Conservation (phyloP, 1,140 invertebrate genomes). For the Phymorhynchus buccinoides region DNA sequence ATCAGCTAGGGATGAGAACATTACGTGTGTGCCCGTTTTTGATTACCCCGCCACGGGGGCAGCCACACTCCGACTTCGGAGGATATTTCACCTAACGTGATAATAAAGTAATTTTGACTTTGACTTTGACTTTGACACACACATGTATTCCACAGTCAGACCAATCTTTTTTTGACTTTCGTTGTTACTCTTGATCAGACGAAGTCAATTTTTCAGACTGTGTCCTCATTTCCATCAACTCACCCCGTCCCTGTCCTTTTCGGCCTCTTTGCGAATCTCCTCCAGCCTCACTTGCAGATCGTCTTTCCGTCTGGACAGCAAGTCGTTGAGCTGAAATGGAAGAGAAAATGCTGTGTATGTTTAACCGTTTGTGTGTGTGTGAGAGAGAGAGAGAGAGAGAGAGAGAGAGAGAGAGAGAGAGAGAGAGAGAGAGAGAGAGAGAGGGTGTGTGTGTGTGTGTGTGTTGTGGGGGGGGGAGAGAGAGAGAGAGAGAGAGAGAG, state of each 20-base stretch:
- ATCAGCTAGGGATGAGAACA: too few relatives aligned
- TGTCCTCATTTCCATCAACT: not conserved
- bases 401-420: not conserved
- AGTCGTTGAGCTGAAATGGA: conserved; percentile 59
- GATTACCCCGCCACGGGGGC: too few relatives aligned
- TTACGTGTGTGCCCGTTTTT: too few relatives aligned
- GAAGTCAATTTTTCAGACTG: not conserved
- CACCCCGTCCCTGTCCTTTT: conserved; percentile 61
- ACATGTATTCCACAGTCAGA: not conserved
- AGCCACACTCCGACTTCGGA: too few relatives aligned
- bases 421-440: too few relatives aligned
- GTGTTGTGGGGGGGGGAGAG: too few relatives aligned
- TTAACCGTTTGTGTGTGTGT: not conserved
- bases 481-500: too few relatives aligned
- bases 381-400: too few relatives aligned
- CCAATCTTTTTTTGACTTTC: not conserved
- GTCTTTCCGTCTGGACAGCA: conserved; percentile 58
- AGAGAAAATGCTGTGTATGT: not conserved
- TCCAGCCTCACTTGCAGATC: conserved; percentile 61
- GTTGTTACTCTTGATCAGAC: not conserved
- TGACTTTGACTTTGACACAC: too few relatives aligned
- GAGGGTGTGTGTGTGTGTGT: too few relatives aligned
- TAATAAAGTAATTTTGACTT: too few relatives aligned
- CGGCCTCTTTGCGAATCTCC: conserved; percentile 57
- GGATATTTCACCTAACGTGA: too few relatives aligned